Evolutionary conservation across 2,888 invertebrate species (phyloP), one percentile per base, ranked within the genome.

Genomic region (Luperina nickerlii): DNA sequence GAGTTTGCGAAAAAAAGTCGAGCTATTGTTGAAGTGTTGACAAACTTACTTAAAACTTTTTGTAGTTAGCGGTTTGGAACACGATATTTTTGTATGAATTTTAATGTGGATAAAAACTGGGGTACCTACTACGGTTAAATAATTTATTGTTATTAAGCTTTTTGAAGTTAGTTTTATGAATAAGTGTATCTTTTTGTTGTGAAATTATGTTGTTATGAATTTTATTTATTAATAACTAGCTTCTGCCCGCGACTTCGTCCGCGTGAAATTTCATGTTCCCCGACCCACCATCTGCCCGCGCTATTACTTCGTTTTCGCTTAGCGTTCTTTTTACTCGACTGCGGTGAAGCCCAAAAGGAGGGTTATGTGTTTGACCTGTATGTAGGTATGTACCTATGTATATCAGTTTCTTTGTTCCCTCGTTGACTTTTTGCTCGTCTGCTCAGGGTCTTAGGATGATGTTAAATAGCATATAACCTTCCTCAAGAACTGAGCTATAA

Each of bases 11-110:
- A n/a, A 70, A 79, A 51, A 45, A 62, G 9, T 18, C 3, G 11
- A 71, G 38, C 71, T 18, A 13, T 57, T 71, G 71, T 45, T 27
- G 63, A 45, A 84, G 75, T 80, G 81, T 84, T 80, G 42, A 62
- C 63, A 24, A 74, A 62, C 13, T 80, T 67, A 20, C 54, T 45
- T 42, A 15, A 57, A 73, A 81, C 27, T 51, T 66, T 84, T 66
- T 69, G 13, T 62, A 48, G 9, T 69, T 45, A 60, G 1, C 54
- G 32, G 13, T 18, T 60, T 57, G 24, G 13, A 70, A 63, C 8
- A 62, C 32, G 65, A 68, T 79, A 62, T 65, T 65, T 15, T 74
- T 80, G 63, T 27, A 68, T 20, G 54, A n/a, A 65, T 38, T 57
- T n/a, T 32, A 62, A 72, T 57, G 48, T 24, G 42, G 6, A n/a